phyloP scores from a whole-genome alignment of 2,113 vertebrate genomes.

The Bambusicola thoracicus region DNA sequence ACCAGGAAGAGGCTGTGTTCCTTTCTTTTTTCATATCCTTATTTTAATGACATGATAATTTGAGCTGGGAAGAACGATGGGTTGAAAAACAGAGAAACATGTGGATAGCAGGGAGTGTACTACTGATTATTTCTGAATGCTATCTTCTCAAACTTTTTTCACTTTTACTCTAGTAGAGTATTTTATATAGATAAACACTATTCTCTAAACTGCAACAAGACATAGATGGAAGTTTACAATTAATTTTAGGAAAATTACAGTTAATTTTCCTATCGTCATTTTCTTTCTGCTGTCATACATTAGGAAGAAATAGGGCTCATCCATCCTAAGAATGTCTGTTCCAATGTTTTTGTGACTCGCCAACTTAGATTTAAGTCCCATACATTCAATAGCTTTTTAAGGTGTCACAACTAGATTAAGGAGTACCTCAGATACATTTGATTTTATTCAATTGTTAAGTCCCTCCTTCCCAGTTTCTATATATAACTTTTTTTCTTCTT shows the following conservation, averaged over 20 bases:
- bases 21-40: background rate
- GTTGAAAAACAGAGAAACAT: background rate
- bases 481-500: background rate
- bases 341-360: background rate
- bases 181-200: background rate
- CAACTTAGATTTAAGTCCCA: background rate
- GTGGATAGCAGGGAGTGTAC: background rate
- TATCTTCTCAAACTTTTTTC: background rate
- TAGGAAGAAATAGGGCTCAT: background rate
- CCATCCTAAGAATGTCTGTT: background rate
- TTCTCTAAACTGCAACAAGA: background rate
- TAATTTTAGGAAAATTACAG: too few species aligned
- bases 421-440: background rate
- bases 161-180: background rate
- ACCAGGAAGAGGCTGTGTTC: background rate
- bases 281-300: background rate
- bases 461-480: background rate
- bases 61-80: background rate
- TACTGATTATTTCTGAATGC: background rate
- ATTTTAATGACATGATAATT: background rate
- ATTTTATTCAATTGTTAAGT: background rate
- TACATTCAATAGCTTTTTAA: background rate
- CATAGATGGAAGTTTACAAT: background rate
- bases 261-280: background rate
- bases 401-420: background rate